A percentile compares a stretch with the other conserved stretches of the same genome.
phyloP scores from a whole-genome alignment of 2,113 vertebrate genomes.

The Diphyllodes magnificus region DNA sequence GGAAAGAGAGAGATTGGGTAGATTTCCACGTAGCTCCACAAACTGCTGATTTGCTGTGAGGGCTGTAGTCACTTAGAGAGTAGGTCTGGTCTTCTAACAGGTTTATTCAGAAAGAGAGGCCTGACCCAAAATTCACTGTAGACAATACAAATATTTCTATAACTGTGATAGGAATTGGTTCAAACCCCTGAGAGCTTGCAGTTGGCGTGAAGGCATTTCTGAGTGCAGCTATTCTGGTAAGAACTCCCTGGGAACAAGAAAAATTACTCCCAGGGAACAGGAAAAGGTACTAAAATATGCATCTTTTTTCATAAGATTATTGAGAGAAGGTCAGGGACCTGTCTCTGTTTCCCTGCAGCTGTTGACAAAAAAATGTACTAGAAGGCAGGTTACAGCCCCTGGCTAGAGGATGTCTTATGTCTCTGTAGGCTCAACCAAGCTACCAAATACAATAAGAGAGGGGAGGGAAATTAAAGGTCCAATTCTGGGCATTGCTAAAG shows the following conservation, averaged over 20 bases:
- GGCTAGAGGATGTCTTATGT: background rate
- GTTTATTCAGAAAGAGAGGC: background rate
- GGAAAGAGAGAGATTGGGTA: background rate
- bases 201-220: background rate
- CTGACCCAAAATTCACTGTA: background rate
- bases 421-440: background rate
- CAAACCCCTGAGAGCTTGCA: background rate
- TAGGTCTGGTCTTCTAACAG: background rate
- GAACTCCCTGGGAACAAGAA: background rate
- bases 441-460: background rate
- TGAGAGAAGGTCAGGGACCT: background rate
- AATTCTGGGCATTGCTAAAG: background rate
- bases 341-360: background rate
- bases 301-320: background rate
- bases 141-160: background rate
- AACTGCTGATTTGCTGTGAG: slow-evolving; percentile 47
- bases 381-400: background rate
- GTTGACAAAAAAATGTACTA: background rate
- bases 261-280: background rate
- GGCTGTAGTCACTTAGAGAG: background rate
- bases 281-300: background rate
- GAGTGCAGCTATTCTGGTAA: background rate
- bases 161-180: background rate
- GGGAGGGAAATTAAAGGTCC: background rate
- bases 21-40: slow-evolving; percentile 18